Conservation (phyloP, 2,113 vertebrate genomes). For the Bufo gargarizans region DNA sequence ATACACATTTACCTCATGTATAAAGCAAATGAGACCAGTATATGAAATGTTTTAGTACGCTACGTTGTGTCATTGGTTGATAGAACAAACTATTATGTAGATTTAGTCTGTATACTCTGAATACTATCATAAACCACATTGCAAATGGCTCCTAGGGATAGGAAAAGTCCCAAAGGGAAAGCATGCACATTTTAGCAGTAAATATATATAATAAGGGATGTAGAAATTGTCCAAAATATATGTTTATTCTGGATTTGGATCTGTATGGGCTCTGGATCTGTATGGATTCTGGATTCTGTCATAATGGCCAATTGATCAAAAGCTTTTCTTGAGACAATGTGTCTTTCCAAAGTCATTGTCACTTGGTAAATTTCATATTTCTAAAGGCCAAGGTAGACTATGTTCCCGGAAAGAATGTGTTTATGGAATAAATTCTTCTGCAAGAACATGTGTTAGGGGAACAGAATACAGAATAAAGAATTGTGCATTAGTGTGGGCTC, state of each 20-base stretch:
- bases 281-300: neutral
- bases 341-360: conserved; percentile 19
- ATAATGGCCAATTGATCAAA: neutral
- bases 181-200: neutral
- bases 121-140: no score
- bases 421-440: neutral
- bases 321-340: conserved; percentile 23
- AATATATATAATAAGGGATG: neutral
- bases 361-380: conserved; percentile 12
- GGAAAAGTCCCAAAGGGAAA: no score
- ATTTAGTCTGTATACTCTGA: no score
- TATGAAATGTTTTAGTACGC: no score
- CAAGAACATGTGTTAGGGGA: neutral
- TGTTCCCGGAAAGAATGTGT: conserved; percentile 34
- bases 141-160: no score
- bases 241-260: no score
- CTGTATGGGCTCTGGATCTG: neutral
- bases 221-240: neutral
- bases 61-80: no score
- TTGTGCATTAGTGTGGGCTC: neutral
- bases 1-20: no score
- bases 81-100: no score
- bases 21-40: no score
- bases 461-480: conserved; percentile 13
- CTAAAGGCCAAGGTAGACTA: conserved; percentile 38